Evolutionary conservation across 2,888 invertebrate genomes (phyloP), one percentile per base, ranked within the genome.

Genomic region (Dione vanillae): DNA sequence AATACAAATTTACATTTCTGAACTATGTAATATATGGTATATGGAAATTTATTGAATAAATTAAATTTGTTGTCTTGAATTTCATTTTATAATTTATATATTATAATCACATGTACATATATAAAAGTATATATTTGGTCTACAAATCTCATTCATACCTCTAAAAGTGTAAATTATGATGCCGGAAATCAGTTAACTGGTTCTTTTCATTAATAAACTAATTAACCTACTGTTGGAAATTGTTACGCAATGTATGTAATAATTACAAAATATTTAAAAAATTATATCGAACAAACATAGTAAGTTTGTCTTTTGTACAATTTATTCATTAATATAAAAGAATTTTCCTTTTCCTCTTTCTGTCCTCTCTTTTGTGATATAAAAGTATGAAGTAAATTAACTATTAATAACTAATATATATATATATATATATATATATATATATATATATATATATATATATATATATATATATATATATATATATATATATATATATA

Each of bases 171-270:
- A 10, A 35, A 54, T 54, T 10, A 35, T 54, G 35, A 54, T n/a
- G 9, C 35, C 54, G 54, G 54, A 54, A 35, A 35, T 10, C 54
- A 54, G 9, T 54, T 54, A 54, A 54, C 54, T 9, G n/a, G 54
- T 54, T 54, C 8, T 51, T 20, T 9, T 54, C 2, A 27, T 51
- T 51, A 51, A 20, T 51, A n/a, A 54, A 10, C 35, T 54, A n/a
- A 54, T 54, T 54, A 54, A 54, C 54, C 54, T 54, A 54, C 35
- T 54, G 54, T 5, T 35, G 9, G 14, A 54, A 54, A 54, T 54
- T 35, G n/a, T 54, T 54, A 54, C 54, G n/a, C 35, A 9, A 54
- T 54, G 12, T 54, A 54, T 54, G 54, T 54, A 54, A 54, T n/a
- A 35, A 11, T 20, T 7, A 6, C 6, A 59, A 59, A 8, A 52